Evolutionary conservation across 1,140 invertebrate species (phyloP), one percentile per base, ranked within the genome.

Genomic region (Euura saliciscinereae): DNA sequence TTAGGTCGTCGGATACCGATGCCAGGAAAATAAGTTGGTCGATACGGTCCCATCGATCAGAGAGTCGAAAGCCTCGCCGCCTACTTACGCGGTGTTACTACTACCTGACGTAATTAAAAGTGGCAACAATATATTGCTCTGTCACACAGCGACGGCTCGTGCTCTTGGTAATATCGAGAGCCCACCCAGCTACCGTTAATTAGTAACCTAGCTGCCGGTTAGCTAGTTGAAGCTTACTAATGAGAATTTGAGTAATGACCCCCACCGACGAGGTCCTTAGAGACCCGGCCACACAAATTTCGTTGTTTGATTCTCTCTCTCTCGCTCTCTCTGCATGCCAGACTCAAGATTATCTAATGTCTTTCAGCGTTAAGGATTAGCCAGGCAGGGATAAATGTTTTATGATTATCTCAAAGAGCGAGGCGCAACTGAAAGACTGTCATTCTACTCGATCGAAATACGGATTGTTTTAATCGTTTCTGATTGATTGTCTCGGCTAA

Each of bases 211-310:
- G 78, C 72, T 78, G 79, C 74, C 77, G 78, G 78, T 81, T 76
- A 28, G 28, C 28, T 69, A 76, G 75, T 74, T 78, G 77, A 73
- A 73, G 77, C 79, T 73, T 76, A 78, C 76, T 81, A 82, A 84
- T 82, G 80, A 82, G 79, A 81, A 79, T 82, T 83, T 84, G 82
- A 84, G 78, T 83, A 84, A 83, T 83, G 83, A 83, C 81, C 77
- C 70, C 71, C 73, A n/a, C 74, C 75, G 74, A 77, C 6, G 51
- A 5, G 8, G 73, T 79, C 74, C 79, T 28, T 4, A 13, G 43
- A 46, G n/a, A 46, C 43, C 51, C 13, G 51, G 28, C 51, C 51
- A n/a, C 51, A 45, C 68, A 44, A 43, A 13, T 43, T 45, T 43
- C 68, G 68, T 44, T 78, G 75, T 69, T 65, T 69, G 74, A 71